Evolutionary conservation across 2,797 vertebrate species (phyloP), one percentile per base, ranked within the genome.

Genomic region (Chaunax sp.): DNA sequence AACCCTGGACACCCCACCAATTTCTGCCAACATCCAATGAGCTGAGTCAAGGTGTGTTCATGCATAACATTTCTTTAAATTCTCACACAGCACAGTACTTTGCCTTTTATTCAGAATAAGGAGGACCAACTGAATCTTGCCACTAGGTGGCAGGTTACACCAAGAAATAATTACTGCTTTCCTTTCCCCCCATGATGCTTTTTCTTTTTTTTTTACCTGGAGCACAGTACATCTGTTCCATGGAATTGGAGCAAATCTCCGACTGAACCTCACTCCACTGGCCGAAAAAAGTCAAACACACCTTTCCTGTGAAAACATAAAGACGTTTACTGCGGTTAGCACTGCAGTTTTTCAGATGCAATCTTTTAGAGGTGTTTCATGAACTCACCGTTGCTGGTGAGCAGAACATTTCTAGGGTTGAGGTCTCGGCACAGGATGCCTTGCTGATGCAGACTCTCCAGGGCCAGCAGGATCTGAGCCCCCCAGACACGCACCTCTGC

Each of bases 241-340:
- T 77, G 2, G 97, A 95, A 86, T 92, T 95, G 41, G 86, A 85
- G 91, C 93, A 93, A 53, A 90, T 95, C 64, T 94, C 95, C 10
- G 94, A 92, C 86, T 98, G 96, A 83, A 99, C 96, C 47, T 99
- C 97, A n/a, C 96, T 95, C 98, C 98, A 99, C 87, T 98, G 98
- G 77, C 97, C 96, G 73, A 99, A 99, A 87, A 97, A 99, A 0
- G 97, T 98, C 89, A 99, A 93, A 79, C 93, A 94, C 71, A 95
- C 75, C 2, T 96, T 97, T 84, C 97, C 98, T 99, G 89, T 80
- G 50, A 67, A 87, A 69, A 88, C 16, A 85, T 26, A 1, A 40
- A 25, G 16, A 16, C 0, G 1, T 55, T 35, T 56, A 14, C 2
- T 55, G n/a, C n/a, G n/a, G n/a, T n/a, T n/a, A n/a, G n/a, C n/a